Conservation (phyloP, 2,797 vertebrate genomes). For the Tachyglossus aculeatus region DNA sequence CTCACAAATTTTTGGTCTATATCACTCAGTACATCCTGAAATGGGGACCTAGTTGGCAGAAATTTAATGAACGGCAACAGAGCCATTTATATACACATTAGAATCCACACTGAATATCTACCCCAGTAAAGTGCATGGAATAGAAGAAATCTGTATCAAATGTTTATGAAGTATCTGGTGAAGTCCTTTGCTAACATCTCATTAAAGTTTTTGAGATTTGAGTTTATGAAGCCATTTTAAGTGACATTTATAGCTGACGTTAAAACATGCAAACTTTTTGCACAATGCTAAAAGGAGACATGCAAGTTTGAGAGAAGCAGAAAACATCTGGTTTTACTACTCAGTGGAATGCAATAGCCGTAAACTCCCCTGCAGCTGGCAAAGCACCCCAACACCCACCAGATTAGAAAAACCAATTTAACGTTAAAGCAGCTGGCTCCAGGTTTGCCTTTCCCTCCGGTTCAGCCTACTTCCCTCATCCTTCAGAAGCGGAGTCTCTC, state of each 20-base stretch:
- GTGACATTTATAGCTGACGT: conserved; percentile 10
- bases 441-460: conserved; percentile 21
- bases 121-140: not conserved
- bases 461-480: conserved; percentile 15
- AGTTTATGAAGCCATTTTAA: conserved; percentile 6
- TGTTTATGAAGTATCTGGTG: conserved; percentile 31
- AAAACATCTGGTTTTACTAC: conserved; percentile 43
- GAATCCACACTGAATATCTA: not conserved
- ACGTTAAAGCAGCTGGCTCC: conserved; percentile 26
- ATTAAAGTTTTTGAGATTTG: conserved; percentile 25
- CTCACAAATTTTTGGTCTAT: not conserved
- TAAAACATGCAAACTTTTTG: conserved; percentile 24
- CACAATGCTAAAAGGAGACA: conserved; percentile 31
- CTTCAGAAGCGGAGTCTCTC: conserved; percentile 29
- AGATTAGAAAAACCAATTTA: conserved; percentile 41
- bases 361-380: conserved; percentile 35
- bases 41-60: conserved; percentile 34
- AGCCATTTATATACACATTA: not conserved
- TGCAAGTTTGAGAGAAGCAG: conserved; percentile 2
- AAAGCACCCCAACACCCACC: conserved; percentile 24
- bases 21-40: conserved; percentile 25
- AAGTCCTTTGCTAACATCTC: conserved; percentile 24
- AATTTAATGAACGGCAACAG: conserved; percentile 43
- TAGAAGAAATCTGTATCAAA: conserved; percentile 40
- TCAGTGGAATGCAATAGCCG: conserved; percentile 36